Base-by-base conservation (phyloP, 1,140 invertebrate genomes). In the Papilio dardanus region DNA sequence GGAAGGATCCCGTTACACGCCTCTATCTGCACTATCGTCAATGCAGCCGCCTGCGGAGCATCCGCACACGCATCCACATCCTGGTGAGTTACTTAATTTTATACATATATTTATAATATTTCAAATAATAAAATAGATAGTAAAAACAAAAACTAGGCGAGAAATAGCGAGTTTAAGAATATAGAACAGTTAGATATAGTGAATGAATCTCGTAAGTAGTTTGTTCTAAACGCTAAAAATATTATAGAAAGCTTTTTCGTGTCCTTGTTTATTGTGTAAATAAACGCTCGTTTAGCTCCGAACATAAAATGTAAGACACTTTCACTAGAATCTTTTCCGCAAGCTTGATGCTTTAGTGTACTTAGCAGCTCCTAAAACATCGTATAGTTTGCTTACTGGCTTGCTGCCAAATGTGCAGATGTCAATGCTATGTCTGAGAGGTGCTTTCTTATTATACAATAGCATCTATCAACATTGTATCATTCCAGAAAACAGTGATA, bases 41-140 rank as follows among this genome's bases (percentile, higher is more conserved):
- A 98, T 98, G 97, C 95, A 97, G 92, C 97, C 97, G 31, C 97
- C 97, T 1, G 96, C 96, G 77, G 94, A 94, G 75, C 94, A 94
- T 79, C 84, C 94, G 7, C 93, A 94, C 80, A 91, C 93, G 83
- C 93, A 92, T 78, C 90, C 87, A 68, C 92, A 93, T 76, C 91
- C 89, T 83, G 90, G 90, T 87, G 87, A 88, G 83, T 37, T 76
- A 75, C 74, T 75, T 24, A 65, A n/a, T 16, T 31, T 24, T 54
- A 54, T 31, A 65, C 8, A 65, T 14, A 14, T 8, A 21, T 28
- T 10, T 58, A 14, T 10, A 24, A 58, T 24, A 2, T 19, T 24
- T 58, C 2, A 58, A 24, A 10, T 42, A 42, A 42, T 16, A 16
- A 42, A 16, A 0, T 16, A 3, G n/a, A 46, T 16, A 46, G 42